phyloP scores from a whole-genome alignment of 2,113 vertebrate species.

The Morphnarchus princeps region DNA sequence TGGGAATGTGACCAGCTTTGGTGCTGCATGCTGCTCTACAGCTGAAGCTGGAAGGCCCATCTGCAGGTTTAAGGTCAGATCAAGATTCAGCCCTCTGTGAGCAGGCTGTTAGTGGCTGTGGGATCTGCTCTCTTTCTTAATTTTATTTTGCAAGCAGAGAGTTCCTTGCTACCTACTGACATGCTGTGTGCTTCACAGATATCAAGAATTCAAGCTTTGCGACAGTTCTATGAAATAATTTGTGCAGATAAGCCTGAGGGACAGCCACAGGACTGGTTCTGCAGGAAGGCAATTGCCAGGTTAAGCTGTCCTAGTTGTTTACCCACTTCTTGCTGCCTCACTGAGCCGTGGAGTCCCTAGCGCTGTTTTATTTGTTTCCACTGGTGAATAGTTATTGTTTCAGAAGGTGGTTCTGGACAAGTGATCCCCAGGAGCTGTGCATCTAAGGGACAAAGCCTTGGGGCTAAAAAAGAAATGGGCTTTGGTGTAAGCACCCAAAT shows the following conservation, averaged over 20 bases:
- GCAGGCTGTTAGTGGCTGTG: not conserved
- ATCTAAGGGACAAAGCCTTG: not conserved
- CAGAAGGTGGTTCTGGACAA: not conserved
- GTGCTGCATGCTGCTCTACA: not conserved
- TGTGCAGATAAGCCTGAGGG: not conserved
- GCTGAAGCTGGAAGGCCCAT: not conserved
- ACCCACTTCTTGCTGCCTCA: not conserved
- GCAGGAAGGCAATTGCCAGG: not conserved
- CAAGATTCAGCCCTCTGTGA: not conserved
- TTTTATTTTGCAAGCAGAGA: not conserved
- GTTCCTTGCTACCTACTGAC: not conserved
- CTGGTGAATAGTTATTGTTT: not conserved
- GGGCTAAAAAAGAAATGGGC: not conserved
- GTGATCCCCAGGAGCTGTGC: not conserved
- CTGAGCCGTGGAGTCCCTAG: not conserved
- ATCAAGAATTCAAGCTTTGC: constrained; percentile 25
- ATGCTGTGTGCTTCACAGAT: not conserved
- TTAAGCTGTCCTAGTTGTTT: constrained; percentile 21
- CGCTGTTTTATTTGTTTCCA: not conserved
- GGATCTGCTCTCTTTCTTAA: not conserved
- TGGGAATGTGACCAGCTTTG: not conserved
- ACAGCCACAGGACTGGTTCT: constrained; percentile 40
- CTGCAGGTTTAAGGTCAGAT: not conserved
- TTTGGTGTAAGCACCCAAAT: not conserved
- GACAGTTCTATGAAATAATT: not conserved